Evolutionary conservation across 2,888 invertebrate genomes (phyloP).

Genomic region (Epinotia bilunana): DNA sequence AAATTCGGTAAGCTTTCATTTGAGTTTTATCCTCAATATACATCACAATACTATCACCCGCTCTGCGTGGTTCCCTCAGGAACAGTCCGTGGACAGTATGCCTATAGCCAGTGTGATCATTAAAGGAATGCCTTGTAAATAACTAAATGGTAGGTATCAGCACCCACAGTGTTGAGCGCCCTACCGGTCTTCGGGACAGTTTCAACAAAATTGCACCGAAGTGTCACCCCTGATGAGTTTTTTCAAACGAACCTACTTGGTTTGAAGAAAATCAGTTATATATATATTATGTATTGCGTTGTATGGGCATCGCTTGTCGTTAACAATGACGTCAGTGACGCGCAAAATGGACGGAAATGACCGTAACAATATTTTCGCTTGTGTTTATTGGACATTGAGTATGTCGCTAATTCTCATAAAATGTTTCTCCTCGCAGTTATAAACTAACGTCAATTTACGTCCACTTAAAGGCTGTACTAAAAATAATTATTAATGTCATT

Average conservation of each 20-base stretch:
- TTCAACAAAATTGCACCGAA: slow-evolving; percentile 49
- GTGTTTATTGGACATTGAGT: not conserved
- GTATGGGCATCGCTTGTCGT: slow-evolving; percentile 83
- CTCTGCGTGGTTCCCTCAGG: slow-evolving; percentile 15
- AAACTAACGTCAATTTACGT: slow-evolving; percentile 42
- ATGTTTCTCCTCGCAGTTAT: not conserved
- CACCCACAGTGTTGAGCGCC: slow-evolving; percentile 68
- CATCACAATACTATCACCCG: not conserved
- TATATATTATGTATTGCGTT: slow-evolving; percentile 59
- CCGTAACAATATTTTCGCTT: not conserved
- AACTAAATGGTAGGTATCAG: slow-evolving; percentile 78
- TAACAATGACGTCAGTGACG: slow-evolving; percentile 76
- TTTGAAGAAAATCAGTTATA: slow-evolving; percentile 47
- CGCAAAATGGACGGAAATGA: slow-evolving; percentile 58
- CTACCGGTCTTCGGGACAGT: slow-evolving; percentile 53
- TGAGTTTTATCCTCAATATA: not conserved
- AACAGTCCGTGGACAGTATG: slow-evolving; percentile 46
- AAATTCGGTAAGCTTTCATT: not conserved
- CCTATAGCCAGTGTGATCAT: slow-evolving; percentile 65
- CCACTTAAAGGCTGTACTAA: slow-evolving; percentile 52
- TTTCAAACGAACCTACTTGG: slow-evolving; percentile 52
- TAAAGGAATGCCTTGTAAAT: slow-evolving; percentile 80
- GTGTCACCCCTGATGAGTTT: slow-evolving; percentile 57
- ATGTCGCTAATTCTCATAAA: not conserved
- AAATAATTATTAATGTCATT: slow-evolving; percentile 41